A percentile compares a stretch with the other conserved stretches of the same genome.
Evolutionary conservation across 2,113 vertebrate genomes (phyloP).

Genomic region (Eublepharis macularius): DNA sequence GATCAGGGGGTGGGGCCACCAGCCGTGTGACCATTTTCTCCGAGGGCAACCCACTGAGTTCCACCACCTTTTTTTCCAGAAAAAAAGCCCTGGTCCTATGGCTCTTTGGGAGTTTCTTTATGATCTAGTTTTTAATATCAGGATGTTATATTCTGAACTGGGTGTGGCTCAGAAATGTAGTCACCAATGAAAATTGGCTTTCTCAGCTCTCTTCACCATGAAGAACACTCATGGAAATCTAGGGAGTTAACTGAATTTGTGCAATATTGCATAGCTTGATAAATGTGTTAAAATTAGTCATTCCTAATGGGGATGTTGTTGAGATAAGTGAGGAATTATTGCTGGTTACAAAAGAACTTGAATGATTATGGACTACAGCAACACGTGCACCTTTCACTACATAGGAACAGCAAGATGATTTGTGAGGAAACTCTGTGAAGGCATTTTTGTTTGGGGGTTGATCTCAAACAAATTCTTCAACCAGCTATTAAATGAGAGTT

Average conservation of each 20-base stretch:
- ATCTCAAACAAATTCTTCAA: slow-evolving; percentile 30
- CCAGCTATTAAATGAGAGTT: slow-evolving; percentile 12
- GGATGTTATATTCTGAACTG: not conserved
- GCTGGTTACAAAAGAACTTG: not conserved
- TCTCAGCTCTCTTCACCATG: no score
- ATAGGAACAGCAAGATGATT: slow-evolving; percentile 17
- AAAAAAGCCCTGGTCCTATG: no score
- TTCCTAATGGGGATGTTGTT: not conserved
- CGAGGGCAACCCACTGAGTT: no score
- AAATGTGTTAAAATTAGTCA: not conserved
- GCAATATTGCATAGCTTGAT: not conserved
- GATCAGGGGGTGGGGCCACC: no score
- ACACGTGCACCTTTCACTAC: not conserved
- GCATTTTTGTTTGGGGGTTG: not conserved
- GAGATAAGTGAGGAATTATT: not conserved
- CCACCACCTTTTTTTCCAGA: no score
- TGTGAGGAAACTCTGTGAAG: not conserved
- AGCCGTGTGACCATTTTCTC: no score
- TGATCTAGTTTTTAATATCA: not conserved
- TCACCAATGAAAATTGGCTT: not conserved
- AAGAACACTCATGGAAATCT: not conserved
- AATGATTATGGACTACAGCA: not conserved
- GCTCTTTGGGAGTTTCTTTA: not conserved
- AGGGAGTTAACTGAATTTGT: not conserved
- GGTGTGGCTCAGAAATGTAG: not conserved